Conservation (phyloP, 2,113 vertebrate genomes). For the Mobula birostris region DNA sequence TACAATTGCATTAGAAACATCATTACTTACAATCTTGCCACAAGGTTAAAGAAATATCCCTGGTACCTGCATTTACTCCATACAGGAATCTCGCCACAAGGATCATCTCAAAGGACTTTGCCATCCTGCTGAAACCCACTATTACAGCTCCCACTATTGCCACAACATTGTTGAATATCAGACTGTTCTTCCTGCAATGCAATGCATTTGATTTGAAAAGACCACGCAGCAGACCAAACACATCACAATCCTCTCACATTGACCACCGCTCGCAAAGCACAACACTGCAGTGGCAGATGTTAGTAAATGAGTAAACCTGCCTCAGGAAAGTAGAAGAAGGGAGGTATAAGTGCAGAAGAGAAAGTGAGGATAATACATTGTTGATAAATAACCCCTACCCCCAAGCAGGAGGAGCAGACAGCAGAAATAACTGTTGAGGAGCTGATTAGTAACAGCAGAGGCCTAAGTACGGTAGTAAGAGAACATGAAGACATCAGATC, state of each 20-base stretch:
- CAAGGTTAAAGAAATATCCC: neutral
- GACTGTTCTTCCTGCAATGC: constrained; percentile 49
- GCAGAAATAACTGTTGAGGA: no score
- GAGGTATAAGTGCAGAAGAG: no score
- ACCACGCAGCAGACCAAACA: neutral
- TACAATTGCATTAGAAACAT: neutral
- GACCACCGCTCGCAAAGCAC: neutral
- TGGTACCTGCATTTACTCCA: constrained; percentile 49
- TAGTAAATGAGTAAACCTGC: no score
- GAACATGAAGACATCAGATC: no score
- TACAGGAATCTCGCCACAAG: constrained; percentile 47
- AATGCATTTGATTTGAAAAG: neutral
- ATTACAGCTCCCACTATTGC: constrained; percentile 41
- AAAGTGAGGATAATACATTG: no score
- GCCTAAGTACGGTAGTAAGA: no score
- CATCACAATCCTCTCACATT: neutral
- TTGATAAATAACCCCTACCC: neutral
- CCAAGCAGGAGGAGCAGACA: neutral
- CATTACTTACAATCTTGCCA: neutral
- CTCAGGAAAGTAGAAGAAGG: no score
- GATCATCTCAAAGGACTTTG: constrained; percentile 52
- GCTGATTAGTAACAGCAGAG: no score
- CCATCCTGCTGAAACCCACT: constrained; percentile 45
- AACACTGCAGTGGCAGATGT: no score
- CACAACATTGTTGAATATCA: constrained; percentile 38